Conservation (phyloP, 2,113 vertebrate genomes). For the Chamaea fasciata region DNA sequence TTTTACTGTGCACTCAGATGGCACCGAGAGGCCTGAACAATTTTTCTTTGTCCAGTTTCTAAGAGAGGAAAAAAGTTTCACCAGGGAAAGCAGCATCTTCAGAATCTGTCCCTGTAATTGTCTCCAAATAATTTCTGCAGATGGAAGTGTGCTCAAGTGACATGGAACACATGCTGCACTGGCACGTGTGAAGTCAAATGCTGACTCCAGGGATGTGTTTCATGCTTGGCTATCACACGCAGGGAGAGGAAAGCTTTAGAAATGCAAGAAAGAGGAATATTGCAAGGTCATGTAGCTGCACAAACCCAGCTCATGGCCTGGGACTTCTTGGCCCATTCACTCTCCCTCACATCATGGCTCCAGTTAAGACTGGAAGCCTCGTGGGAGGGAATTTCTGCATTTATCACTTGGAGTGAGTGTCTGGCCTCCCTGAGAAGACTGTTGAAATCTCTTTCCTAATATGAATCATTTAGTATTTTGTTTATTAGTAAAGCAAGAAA, state of each 20-base stretch:
- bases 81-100: not conserved
- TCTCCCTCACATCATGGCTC: not conserved
- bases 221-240: not conserved
- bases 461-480: not conserved
- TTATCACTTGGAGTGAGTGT: not conserved
- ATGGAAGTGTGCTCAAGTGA: not conserved
- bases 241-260: not conserved
- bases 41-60: not conserved
- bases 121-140: not conserved
- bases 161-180: not conserved
- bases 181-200: not conserved
- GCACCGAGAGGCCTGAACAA: not conserved
- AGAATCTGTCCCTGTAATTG: not conserved
- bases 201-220: not conserved
- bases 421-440: not conserved
- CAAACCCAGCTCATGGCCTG: not conserved
- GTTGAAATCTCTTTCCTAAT: not conserved
- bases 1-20: not conserved
- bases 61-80: not conserved
- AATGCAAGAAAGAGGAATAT: not conserved
- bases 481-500: not conserved
- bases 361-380: not conserved
- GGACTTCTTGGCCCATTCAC: not conserved
- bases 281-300: not conserved
- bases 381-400: not conserved